These are phyloP conservation scores for Iphiclides podalirius DNA, from an alignment of 2,888 invertebrate species.

Conservation along the genomic window DNA sequence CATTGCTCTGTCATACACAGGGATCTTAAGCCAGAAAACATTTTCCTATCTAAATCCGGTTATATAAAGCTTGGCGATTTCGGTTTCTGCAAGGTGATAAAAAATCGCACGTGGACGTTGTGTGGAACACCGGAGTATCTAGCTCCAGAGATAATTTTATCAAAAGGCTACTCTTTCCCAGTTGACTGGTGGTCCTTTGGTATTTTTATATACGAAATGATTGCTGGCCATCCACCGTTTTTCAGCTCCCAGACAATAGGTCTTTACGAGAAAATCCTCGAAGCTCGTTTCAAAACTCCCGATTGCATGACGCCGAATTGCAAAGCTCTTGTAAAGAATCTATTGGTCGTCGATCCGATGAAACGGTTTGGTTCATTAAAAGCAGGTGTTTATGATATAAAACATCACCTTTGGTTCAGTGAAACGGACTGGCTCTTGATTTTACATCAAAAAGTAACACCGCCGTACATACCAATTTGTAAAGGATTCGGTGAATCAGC, in stretches of 20 bases:
- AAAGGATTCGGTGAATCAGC: constrained; percentile 80
- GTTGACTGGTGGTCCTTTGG: constrained; percentile 98
- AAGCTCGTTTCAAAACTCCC: constrained; percentile 90
- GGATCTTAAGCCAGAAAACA: constrained; percentile 94
- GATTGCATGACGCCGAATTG: constrained; percentile 87
- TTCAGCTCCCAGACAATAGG: constrained; percentile 91
- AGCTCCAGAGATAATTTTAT: constrained; percentile 93
- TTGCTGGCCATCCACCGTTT: constrained; percentile 95
- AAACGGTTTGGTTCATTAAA: constrained; percentile 91
- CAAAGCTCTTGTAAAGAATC: constrained; percentile 88
- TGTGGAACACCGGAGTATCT: constrained; percentile 98
- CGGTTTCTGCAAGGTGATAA: constrained; percentile 92
- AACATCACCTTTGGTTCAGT: constrained; percentile 93
- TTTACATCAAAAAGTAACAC: constrained; percentile 84
- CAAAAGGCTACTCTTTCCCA: constrained; percentile 92
- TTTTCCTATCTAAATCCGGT: constrained; percentile 86
- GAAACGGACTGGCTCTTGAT: constrained; percentile 90
- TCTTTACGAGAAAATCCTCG: constrained; percentile 96
- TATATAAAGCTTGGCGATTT: constrained; percentile 93
- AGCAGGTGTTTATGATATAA: constrained; percentile 93
- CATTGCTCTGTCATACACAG: constrained; percentile 91
- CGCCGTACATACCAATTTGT: constrained; percentile 81
- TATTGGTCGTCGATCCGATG: constrained; percentile 81
- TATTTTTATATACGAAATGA: constrained; percentile 92
- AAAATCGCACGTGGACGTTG: constrained; percentile 90